Base-by-base conservation (phyloP, 92 coral and sea anemone genomes). In the Micromussa lordhowensis region DNA sequence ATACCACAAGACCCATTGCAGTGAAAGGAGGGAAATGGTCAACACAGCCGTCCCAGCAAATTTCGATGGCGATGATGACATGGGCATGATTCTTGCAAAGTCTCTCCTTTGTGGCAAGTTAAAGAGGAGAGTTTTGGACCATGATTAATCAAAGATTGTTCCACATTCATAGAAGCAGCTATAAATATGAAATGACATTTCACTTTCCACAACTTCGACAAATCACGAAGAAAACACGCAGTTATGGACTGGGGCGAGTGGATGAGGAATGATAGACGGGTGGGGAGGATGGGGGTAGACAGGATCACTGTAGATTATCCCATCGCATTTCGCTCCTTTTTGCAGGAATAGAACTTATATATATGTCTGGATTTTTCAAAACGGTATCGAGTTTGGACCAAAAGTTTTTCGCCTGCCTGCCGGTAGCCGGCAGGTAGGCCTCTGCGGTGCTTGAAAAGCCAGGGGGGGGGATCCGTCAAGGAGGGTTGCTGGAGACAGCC, bases 11-110 rank as follows among this genome's bases (percentile, higher is more conserved):
- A 61, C 32, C 68, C 61, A 83, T 24, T 77, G 83, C 15, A 86
- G 16, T 10, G 48, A 80, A 10, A 77, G 18, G 32, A 86, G 83
- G 21, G 66, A 32, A 19, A 77, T 26, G 3, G 49, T 48, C 89
- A 86, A 61, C 5, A 86, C 76, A 19, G 16, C 48, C 9, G 89
- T 86, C n/a, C 71, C 88, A 35, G 54, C 49, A n/a, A 24, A 6
- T 54, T 54, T 72, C 78, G 72, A 73, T 18, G 78, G 1, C 78
- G 80, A 73, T 18, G 78, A 10, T 11, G 54, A 22, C 79, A 24
- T 35, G 55, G 15, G 0, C 29, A 26, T 18, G 29, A 15, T 68
- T 36, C 40, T 73, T 32, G 1, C 6, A 9, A 69, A 68, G 48
- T 44, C 66, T 68, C 44, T 17, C 10, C 11, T 10, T 64, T 75